phyloP scores from a whole-genome alignment of 2,113 vertebrate species.

The Bombycilla garrulus region DNA sequence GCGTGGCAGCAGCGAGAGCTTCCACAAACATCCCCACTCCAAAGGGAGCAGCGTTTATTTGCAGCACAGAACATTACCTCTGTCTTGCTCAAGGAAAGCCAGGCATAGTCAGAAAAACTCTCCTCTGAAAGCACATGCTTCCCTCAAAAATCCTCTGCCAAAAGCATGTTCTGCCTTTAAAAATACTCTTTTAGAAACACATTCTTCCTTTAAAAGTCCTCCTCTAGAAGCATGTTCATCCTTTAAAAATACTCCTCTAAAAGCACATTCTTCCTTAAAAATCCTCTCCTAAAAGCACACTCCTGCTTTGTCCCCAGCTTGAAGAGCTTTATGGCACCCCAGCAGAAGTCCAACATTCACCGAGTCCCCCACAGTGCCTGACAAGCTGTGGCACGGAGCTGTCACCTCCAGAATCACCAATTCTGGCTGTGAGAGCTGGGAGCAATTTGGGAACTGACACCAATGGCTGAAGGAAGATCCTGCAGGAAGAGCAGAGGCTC shows the following conservation, averaged over 20 bases:
- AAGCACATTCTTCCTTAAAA: not conserved
- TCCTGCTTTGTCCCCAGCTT: not conserved
- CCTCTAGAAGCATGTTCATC: not conserved
- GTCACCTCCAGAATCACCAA: not conserved
- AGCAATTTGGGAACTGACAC: not conserved
- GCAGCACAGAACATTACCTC: not conserved
- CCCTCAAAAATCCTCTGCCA: not conserved
- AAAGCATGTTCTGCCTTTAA: not conserved
- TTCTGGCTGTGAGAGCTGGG: not conserved
- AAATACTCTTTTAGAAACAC: not conserved
- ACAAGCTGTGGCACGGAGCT: not conserved
- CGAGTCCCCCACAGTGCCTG: not conserved
- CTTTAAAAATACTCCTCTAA: not conserved
- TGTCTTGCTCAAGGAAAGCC: not conserved
- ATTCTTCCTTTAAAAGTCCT: not conserved
- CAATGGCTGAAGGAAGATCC: not conserved
- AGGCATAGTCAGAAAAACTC: not conserved
- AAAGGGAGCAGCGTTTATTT: not conserved
- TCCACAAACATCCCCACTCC: not conserved
- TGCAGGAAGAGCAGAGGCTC: not conserved
- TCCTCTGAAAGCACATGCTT: not conserved
- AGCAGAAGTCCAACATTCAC: not conserved
- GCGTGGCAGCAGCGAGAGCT: fast-evolving
- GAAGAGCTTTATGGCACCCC: not conserved
- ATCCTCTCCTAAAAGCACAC: not conserved